Base-by-base conservation (phyloP, 2,888 invertebrate species). In the Pandemis heparana region DNA sequence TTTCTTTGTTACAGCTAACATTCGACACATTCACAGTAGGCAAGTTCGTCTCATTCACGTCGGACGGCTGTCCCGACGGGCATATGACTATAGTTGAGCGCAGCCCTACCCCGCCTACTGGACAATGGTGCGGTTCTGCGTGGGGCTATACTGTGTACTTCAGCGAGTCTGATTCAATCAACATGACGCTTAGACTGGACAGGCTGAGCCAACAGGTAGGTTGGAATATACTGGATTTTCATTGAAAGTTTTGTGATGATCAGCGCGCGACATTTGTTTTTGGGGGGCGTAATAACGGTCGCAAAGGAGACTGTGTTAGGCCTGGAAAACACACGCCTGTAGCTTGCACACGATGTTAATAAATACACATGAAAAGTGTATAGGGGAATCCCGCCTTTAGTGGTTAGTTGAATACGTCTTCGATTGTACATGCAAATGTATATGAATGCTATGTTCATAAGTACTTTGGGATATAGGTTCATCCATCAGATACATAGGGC, bases 121-220 rank as follows among this genome's bases (percentile, higher is more conserved):
- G 97, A 8, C 96, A 97, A 87, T 97, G 97, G 97, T 97, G 97
- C 80, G 97, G 97, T 61, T 97, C 97, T 60, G 97, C 97, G 0
- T 97, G 97, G 97, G 97, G 97, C 7, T 97, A 97, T 88, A 97
- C 97, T 0, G 97, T 97, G 65, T 97, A 97, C 90, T 97, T 97
- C 95, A 97, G 97, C 88, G 97, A 97, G 90, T 97, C 97, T 9
- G 95, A 96, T 79, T 97, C 97, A 79, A 96, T 97, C 80, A 97
- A 97, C 89, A 95, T 97, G 88, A 96, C 97, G 9, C 92, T 97
- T 74, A 95, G 95, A 83, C 90, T 97, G 77, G 96, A 96, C 81
- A 95, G 96, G 78, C 92, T 97, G 69, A 96, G 96, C 81, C 97
- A 96, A 92, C 97, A 97, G 96, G 97, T 97, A 84, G 88, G 89